Percentiles rank a stretch among this genome's conserved stretches.
Evolutionary conservation across 2,797 vertebrate species (phyloP).

Genomic region (Steatocranus sp.): DNA sequence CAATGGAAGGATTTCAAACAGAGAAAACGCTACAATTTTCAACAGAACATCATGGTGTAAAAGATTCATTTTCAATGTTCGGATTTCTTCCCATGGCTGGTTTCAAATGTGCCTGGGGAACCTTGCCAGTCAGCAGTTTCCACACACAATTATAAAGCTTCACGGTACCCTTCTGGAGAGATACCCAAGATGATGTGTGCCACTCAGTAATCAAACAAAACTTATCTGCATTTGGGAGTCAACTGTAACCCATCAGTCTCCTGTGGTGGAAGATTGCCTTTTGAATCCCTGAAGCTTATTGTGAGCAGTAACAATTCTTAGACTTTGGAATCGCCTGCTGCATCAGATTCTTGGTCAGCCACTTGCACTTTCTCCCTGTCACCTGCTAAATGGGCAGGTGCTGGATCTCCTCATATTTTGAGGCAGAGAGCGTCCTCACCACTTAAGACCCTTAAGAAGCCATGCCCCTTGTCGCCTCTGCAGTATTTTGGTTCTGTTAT

Average conservation of each 20-base stretch:
- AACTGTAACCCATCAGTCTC: not conserved
- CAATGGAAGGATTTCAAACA: not conserved
- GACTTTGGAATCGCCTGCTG: not conserved
- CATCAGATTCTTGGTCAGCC: not conserved
- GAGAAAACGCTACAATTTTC: not conserved
- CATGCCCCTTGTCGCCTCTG: not conserved
- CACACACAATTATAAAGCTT: not conserved
- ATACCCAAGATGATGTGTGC: not conserved
- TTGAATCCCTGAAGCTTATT: not conserved
- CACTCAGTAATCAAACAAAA: not conserved
- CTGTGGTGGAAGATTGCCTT: not conserved
- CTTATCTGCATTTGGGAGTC: not conserved
- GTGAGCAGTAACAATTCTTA: not conserved
- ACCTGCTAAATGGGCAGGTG: not conserved
- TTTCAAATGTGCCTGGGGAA: not conserved
- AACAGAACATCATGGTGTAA: accelerated
- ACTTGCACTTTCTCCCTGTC: not conserved
- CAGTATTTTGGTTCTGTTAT: not conserved
- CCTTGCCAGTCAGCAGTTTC: not conserved
- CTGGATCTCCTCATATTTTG: not conserved
- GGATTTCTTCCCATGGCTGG: accelerated
- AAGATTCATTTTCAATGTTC: not conserved
- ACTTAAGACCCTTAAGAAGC: not conserved
- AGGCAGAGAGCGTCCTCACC: not conserved
- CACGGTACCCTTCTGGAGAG: not conserved